These are phyloP conservation scores for Pempheris klunzingeri DNA, from an alignment of 2,797 vertebrate genomes.

Conservation along the genomic window DNA sequence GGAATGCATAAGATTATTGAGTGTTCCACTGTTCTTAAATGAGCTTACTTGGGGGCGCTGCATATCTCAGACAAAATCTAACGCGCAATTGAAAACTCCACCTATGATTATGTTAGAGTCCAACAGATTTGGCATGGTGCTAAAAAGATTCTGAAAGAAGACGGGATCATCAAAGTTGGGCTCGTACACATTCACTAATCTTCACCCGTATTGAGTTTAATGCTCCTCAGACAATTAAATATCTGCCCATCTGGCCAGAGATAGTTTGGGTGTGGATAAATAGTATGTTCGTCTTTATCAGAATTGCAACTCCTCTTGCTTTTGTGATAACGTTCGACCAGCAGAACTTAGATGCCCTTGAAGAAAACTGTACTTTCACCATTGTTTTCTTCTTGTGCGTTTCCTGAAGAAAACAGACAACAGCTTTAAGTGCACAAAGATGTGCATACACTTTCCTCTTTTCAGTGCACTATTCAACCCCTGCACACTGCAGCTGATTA, in stretches of 20 bases:
- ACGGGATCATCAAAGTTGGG: background rate
- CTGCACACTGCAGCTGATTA: too few relatives aligned
- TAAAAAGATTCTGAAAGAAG: background rate
- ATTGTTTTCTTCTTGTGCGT: background rate
- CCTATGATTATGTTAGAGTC: background rate
- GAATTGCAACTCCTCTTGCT: background rate
- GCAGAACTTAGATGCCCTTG: background rate
- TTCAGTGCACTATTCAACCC: too few relatives aligned
- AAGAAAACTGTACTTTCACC: background rate
- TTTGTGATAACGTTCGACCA: background rate
- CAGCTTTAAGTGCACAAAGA: too few relatives aligned
- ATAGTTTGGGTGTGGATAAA: background rate
- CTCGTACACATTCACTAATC: background rate
- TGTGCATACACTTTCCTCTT: too few relatives aligned
- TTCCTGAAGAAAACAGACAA: too few relatives aligned
- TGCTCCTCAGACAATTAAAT: background rate
- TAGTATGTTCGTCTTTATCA: too few relatives aligned
- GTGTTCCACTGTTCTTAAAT: background rate
- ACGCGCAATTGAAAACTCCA: background rate
- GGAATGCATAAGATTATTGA: background rate
- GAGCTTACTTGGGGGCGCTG: background rate
- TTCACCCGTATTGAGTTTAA: background rate
- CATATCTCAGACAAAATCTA: background rate
- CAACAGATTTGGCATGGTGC: fast-evolving
- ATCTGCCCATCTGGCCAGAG: background rate